Evolutionary conservation across 92 coral and sea anemone genomes (phyloP).

Genomic region (Umimayanthus kanabou): DNA sequence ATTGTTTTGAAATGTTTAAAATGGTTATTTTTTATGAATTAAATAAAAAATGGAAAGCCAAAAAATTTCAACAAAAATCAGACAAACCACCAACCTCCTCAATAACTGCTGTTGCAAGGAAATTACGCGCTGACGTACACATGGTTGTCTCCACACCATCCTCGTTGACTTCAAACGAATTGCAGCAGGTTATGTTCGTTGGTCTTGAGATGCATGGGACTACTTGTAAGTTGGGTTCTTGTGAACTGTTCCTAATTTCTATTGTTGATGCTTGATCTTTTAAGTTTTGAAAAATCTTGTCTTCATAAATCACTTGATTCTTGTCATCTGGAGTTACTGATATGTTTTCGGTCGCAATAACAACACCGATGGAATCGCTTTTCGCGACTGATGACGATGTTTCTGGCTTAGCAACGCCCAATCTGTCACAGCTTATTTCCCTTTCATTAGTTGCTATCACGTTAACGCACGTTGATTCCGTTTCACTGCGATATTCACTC

Average conservation of each 20-base stretch:
- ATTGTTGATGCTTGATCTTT: conserved; percentile 4
- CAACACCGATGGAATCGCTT: neutral
- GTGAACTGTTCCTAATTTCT: conserved; percentile 5
- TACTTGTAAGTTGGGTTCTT: conserved; percentile 27
- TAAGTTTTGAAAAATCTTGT: neutral
- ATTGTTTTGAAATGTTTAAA: too few relatives aligned
- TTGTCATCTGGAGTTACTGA: neutral
- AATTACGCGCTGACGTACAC: conserved; percentile 1
- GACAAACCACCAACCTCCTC: conserved; percentile 20
- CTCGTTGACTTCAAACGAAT: conserved; percentile 2
- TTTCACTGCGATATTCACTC: neutral
- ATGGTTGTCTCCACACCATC: neutral
- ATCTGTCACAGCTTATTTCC: neutral
- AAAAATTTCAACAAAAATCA: neutral
- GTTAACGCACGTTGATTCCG: neutral
- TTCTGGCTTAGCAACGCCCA: neutral
- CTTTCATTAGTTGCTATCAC: neutral
- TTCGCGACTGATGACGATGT: neutral
- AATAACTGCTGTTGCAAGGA: conserved; percentile 24
- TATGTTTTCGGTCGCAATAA: neutral
- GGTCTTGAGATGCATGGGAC: conserved; percentile 25
- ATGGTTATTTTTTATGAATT: too few relatives aligned
- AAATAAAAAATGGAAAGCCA: neutral
- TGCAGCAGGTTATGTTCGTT: conserved; percentile 7
- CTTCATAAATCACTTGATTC: neutral